These are phyloP conservation scores for Galagoides demidoff DNA, from an alignment of 2,797 vertebrate species.

Conservation along the genomic window DNA sequence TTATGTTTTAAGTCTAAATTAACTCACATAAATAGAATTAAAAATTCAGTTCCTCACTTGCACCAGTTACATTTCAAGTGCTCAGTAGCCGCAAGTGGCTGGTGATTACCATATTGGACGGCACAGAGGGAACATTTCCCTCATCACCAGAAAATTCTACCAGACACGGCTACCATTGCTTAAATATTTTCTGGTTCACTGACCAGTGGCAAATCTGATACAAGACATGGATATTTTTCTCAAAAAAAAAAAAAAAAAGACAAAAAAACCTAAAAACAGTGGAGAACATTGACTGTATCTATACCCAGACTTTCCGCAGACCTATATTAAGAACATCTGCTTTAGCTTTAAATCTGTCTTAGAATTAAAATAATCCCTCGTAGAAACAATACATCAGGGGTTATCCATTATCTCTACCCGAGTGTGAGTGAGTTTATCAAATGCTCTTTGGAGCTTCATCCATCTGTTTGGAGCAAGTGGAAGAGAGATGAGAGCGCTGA, in stretches of 20 bases:
- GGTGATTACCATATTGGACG: background rate
- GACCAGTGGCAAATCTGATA: background rate
- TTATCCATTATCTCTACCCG: background rate
- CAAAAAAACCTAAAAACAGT: too few relatives aligned
- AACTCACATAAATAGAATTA: background rate
- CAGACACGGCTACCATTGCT: background rate
- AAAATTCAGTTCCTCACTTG: background rate
- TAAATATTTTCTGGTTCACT: background rate
- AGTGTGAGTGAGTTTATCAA: background rate
- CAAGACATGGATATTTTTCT: background rate
- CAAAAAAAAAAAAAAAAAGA: background rate
- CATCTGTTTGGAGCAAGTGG: background rate
- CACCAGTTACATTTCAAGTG: background rate
- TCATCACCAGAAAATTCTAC: background rate
- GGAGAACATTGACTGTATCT: background rate
- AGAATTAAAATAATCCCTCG: background rate
- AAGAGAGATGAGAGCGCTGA: background rate
- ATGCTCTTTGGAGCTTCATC: background rate
- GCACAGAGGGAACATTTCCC: background rate
- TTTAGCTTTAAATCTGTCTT: background rate
- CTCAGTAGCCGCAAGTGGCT: background rate
- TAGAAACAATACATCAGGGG: background rate
- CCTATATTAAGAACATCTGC: background rate
- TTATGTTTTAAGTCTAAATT: conserved; percentile 21
- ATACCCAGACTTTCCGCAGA: background rate